phyloP scores from a whole-genome alignment of 2,113 vertebrate species.

The Urocolius indicus region DNA sequence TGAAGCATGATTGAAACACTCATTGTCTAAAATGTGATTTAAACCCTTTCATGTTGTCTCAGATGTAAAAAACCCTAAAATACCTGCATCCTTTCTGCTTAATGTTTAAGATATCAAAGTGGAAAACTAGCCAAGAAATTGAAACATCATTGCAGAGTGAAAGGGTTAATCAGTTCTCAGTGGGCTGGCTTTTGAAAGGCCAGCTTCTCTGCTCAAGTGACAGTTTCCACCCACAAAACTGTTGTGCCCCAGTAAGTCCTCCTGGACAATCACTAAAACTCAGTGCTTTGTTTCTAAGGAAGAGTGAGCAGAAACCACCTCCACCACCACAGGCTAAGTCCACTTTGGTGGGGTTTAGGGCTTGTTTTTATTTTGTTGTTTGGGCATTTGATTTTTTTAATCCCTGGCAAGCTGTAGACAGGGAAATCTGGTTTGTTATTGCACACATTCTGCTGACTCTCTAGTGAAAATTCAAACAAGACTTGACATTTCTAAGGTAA shows the following conservation, averaged over 20 bases:
- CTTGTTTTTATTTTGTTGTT: neutral
- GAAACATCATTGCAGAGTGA: neutral
- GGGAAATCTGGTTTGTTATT: neutral
- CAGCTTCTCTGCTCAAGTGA: neutral
- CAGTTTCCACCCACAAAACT: neutral
- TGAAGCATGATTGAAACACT: neutral
- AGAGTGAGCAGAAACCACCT: neutral
- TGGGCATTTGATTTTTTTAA: neutral
- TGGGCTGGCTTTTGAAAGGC: neutral
- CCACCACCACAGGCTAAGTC: neutral
- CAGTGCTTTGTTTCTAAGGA: neutral
- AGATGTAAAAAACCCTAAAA: neutral
- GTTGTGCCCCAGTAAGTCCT: neutral
- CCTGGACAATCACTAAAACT: neutral
- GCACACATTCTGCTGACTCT: neutral
- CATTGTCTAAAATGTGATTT: neutral
- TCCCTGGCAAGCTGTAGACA: neutral
- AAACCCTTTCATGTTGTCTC: neutral
- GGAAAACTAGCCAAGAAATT: neutral
- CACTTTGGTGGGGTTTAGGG: neutral
- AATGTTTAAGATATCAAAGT: neutral
- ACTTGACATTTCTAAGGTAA: neutral
- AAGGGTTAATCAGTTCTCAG: neutral
- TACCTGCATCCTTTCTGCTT: neutral
- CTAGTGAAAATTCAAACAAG: neutral